These are phyloP conservation scores for Sminthopsis crassicaudata DNA, from an alignment of 2,113 vertebrate species.

Conservation along the genomic window DNA sequence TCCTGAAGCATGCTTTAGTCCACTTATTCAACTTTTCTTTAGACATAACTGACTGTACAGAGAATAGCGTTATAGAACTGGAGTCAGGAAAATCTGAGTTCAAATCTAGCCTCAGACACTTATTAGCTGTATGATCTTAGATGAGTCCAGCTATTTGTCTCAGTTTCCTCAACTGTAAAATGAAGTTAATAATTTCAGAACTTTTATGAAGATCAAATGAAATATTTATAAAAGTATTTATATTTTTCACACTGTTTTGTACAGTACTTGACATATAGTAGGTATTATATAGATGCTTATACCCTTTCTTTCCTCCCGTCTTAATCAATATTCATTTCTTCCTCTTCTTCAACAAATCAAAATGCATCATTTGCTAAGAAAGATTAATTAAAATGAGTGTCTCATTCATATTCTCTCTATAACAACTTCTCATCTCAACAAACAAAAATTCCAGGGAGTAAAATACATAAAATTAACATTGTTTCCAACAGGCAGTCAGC, in stretches of 20 bases:
- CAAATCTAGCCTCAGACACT: background rate
- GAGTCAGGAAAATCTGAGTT: background rate
- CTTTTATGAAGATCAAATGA: background rate
- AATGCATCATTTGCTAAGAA: background rate
- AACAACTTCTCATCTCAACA: background rate
- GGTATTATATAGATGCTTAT: background rate
- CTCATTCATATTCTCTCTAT: background rate
- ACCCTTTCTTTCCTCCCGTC: background rate
- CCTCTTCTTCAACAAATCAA: background rate
- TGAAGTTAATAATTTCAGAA: background rate
- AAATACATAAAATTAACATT: background rate
- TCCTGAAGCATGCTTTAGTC: background rate
- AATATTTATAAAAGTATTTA: background rate
- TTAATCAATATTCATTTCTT: background rate
- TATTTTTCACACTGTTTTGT: background rate
- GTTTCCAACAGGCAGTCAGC: background rate
- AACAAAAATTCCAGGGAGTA: background rate
- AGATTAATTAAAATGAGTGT: background rate
- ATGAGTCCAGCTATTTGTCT: background rate
- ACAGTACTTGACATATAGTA: background rate
- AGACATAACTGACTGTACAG: background rate
- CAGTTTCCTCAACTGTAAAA: background rate
- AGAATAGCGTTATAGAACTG: background rate
- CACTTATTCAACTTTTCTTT: background rate
- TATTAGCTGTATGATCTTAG: background rate